These are phyloP conservation scores for Oreotragus oreotragus DNA, from an alignment of 2,113 vertebrate genomes.

Conservation along the genomic window DNA sequence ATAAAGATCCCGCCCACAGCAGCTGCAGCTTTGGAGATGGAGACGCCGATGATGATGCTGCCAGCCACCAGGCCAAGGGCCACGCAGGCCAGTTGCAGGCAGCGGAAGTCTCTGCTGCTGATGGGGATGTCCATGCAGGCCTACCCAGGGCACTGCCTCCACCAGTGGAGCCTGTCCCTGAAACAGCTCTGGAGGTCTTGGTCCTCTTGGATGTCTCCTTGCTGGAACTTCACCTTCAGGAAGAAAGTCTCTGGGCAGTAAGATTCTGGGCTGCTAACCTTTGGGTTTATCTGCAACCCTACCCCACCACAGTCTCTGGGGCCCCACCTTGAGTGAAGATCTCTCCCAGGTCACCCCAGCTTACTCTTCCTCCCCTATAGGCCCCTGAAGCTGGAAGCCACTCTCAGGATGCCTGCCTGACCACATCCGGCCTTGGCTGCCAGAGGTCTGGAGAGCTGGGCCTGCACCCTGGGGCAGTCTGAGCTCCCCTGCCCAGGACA, in stretches of 20 bases:
- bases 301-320: neutral
- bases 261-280: neutral
- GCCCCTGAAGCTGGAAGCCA: neutral
- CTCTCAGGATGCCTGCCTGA: neutral
- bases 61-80: conserved; percentile 87
- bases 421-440: neutral
- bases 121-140: conserved; percentile 83
- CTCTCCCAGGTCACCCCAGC: neutral
- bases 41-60: conserved; percentile 89
- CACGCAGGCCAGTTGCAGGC: conserved; percentile 86
- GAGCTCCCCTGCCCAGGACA: neutral
- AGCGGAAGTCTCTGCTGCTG: conserved; percentile 85
- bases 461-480: neutral
- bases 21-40: conserved; percentile 86
- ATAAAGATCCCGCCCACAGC: conserved; percentile 89
- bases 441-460: neutral
- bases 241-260: conserved; percentile 3
- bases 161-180: neutral
- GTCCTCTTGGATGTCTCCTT: neutral
- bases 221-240: neutral
- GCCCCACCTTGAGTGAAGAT: neutral
- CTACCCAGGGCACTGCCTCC: neutral
- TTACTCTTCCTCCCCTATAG: neutral
- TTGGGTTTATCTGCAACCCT: neutral
- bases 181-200: neutral